phyloP scores from a whole-genome alignment of 2,113 vertebrate species.

The Setophaga kirtlandii region DNA sequence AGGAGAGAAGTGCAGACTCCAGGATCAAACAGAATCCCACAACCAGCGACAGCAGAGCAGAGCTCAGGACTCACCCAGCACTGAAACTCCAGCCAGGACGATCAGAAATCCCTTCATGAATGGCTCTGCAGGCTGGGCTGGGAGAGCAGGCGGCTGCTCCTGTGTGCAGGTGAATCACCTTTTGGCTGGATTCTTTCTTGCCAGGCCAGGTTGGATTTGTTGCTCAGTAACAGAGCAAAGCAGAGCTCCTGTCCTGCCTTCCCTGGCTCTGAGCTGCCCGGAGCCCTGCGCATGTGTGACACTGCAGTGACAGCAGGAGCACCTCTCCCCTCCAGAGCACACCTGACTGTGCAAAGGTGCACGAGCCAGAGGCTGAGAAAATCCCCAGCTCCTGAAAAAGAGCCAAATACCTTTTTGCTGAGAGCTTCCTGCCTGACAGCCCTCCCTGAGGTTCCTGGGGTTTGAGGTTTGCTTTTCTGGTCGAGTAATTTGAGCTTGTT shows the following conservation, averaged over 20 bases:
- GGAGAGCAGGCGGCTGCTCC: background rate
- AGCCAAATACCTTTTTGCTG: slow-evolving; percentile 20
- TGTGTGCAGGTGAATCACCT: background rate
- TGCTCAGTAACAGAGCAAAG: background rate
- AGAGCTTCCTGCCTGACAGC: slow-evolving; percentile 40
- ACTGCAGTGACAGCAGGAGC: background rate
- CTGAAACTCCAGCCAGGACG: slow-evolving; percentile 41
- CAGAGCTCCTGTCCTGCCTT: background rate
- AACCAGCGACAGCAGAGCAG: rapidly evolving
- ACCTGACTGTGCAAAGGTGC: background rate
- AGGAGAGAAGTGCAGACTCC: background rate
- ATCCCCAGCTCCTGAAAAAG: background rate
- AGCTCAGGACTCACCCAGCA: slow-evolving; percentile 66
- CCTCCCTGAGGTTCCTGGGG: background rate
- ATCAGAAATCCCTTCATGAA: slow-evolving; percentile 70
- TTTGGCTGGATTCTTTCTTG: background rate
- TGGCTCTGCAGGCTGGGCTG: background rate
- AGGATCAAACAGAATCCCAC: background rate
- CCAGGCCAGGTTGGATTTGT: background rate
- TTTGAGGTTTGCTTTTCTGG: slow-evolving; percentile 32
- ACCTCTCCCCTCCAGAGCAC: background rate
- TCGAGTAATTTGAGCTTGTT: background rate
- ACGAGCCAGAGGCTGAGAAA: background rate
- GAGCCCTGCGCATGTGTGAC: background rate
- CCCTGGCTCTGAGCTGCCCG: rapidly evolving